phyloP scores from a whole-genome alignment of 2,113 vertebrate genomes.

The Epinephelus moara region DNA sequence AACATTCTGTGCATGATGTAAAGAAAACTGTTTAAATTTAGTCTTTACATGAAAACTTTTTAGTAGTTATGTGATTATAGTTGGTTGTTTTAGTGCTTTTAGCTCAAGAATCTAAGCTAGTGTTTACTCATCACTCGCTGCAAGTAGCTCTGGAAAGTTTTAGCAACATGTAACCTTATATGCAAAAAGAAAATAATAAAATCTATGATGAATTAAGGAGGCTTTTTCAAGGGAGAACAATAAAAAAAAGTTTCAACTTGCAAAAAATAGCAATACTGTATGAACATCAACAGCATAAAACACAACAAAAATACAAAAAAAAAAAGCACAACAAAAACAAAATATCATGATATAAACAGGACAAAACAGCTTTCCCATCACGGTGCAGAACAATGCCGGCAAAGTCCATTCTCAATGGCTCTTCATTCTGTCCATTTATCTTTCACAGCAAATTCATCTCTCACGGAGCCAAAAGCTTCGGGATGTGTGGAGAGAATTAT shows the following conservation, averaged over 20 bases:
- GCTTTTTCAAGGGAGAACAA: constrained; percentile 27
- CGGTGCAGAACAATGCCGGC: constrained; percentile 39
- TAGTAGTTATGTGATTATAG: neutral
- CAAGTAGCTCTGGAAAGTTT: neutral
- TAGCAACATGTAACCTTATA: neutral
- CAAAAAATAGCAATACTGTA: constrained; percentile 56
- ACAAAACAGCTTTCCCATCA: constrained; percentile 42
- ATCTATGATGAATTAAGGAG: constrained; percentile 6
- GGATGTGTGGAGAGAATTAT: constrained; percentile 30
- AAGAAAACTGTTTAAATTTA: neutral
- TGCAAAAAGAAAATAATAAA: neutral
- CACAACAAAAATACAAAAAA: constrained; percentile 22
- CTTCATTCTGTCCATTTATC: constrained; percentile 59
- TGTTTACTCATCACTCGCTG: constrained; percentile 9
- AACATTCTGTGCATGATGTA: neutral
- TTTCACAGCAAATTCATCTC: constrained; percentile 70
- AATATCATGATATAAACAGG: constrained; percentile 22
- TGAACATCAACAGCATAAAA: constrained; percentile 33
- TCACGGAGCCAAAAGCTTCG: constrained; percentile 19
- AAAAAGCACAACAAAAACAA: constrained; percentile 50
- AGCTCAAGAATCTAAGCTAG: constrained; percentile 7
- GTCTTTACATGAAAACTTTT: neutral
- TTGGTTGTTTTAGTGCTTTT: neutral
- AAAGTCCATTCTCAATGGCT: constrained; percentile 43
- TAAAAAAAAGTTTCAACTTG: constrained; percentile 13